A percentile compares a stretch with the other conserved stretches of the same genome.
Evolutionary conservation across 2,113 vertebrate species (phyloP).

Genomic region (Rallus limicola): DNA sequence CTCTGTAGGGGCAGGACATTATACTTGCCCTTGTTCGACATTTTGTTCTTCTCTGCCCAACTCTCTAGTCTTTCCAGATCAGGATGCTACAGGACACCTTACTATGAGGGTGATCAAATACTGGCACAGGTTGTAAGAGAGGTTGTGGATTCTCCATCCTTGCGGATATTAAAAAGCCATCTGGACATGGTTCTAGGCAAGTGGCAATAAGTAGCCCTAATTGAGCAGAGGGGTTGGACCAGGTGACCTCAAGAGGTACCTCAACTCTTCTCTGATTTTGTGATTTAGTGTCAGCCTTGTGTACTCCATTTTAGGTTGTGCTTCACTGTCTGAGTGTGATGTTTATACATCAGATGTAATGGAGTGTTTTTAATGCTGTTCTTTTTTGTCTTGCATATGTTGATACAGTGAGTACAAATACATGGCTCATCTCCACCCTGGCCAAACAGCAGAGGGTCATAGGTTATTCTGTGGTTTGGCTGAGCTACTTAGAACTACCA

Average conservation of each 20-base stretch:
- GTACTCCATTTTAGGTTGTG: neutral
- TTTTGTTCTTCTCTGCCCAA: too few relatives aligned
- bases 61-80: too few relatives aligned
- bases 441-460: neutral
- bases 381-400: neutral
- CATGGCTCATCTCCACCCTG: neutral
- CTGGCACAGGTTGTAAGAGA: neutral
- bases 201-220: neutral
- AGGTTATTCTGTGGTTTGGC: neutral
- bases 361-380: neutral
- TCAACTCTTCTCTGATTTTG: neutral
- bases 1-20: too few relatives aligned
- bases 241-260: neutral
- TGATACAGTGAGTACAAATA: neutral
- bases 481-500: neutral
- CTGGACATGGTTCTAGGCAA: neutral
- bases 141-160: neutral
- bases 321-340: neutral
- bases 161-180: neutral
- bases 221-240: neutral
- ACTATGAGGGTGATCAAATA: neutral
- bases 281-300: neutral
- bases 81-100: neutral
- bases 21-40: too few relatives aligned
- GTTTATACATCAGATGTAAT: neutral